These are phyloP conservation scores for Lepidonotus clava DNA, from an alignment of 2,888 invertebrate genomes.

Conservation along the genomic window DNA sequence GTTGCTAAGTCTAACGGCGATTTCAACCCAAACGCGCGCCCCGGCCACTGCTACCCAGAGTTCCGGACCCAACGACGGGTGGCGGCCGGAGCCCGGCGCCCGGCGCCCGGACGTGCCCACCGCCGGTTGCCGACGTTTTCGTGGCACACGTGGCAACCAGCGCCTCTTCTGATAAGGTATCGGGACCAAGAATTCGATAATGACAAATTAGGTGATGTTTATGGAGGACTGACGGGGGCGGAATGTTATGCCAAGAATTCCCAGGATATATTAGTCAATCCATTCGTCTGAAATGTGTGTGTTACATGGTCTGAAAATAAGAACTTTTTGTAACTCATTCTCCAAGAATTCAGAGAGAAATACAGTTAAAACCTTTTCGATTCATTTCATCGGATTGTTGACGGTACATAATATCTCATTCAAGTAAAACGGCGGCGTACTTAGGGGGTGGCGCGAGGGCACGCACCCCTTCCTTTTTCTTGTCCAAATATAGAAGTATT, in stretches of 20 bases:
- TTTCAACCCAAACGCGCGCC: neutral
- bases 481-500: too few relatives aligned
- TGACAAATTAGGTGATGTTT: constrained; percentile 15
- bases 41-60: neutral
- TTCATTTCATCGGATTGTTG: too few relatives aligned
- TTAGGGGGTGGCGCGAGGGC: too few relatives aligned
- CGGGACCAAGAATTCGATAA: constrained; percentile 33
- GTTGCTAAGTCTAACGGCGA: neutral
- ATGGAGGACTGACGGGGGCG: neutral
- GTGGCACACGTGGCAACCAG: constrained; percentile 17
- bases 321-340: too few relatives aligned
- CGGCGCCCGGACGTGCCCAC: neutral
- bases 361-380: too few relatives aligned
- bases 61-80: neutral
- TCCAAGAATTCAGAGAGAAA: neutral
- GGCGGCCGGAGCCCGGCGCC: neutral
- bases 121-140: neutral
- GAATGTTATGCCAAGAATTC: neutral
- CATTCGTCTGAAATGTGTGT: too few relatives aligned
- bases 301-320: too few relatives aligned
- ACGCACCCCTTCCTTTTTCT: too few relatives aligned
- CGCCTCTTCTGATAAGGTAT: constrained; percentile 36
- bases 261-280: too few relatives aligned
- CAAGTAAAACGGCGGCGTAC: too few relatives aligned
- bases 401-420: too few relatives aligned